Evolutionary conservation across 92 coral and sea anemone genomes (phyloP).

Genomic region (Parazoanthus atlanticus): DNA sequence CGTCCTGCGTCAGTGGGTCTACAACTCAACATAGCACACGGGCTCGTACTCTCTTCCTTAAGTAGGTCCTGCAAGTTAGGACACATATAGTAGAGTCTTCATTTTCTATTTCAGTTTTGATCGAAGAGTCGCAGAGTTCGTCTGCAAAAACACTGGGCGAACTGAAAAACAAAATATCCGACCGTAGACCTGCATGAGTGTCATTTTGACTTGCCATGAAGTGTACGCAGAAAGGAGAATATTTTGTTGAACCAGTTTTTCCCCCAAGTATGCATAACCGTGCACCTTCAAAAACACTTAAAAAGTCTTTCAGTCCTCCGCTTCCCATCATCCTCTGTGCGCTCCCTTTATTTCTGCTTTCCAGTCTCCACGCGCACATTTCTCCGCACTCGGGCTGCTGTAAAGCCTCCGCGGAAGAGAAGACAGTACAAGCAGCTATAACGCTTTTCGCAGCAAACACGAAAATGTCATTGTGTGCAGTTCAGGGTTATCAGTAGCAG

Average conservation of each 20-base stretch:
- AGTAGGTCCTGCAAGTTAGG: not conserved
- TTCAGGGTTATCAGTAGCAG: no score
- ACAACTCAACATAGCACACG: not conserved
- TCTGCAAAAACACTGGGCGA: not conserved
- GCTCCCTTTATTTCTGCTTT: not conserved
- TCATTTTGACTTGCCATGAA: no score
- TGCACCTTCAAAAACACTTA: not conserved
- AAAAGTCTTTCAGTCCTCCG: no score
- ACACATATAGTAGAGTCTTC: not conserved
- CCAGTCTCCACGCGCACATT: not conserved
- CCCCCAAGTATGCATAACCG: not conserved
- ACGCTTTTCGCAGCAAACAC: not conserved
- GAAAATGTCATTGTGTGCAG: not conserved
- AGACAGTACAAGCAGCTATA: no score
- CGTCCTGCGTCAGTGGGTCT: not conserved
- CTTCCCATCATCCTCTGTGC: not conserved
- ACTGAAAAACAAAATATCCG: no score
- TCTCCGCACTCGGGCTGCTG: not conserved
- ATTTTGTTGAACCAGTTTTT: not conserved
- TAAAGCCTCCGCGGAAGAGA: not conserved
- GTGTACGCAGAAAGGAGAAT: not conserved
- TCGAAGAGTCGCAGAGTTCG: not conserved
- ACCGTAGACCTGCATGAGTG: no score
- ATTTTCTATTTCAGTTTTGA: no score
- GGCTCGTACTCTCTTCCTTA: not conserved